Evolutionary conservation across 2,797 vertebrate genomes (phyloP).

Genomic region (Rhynchotus rufescens): DNA sequence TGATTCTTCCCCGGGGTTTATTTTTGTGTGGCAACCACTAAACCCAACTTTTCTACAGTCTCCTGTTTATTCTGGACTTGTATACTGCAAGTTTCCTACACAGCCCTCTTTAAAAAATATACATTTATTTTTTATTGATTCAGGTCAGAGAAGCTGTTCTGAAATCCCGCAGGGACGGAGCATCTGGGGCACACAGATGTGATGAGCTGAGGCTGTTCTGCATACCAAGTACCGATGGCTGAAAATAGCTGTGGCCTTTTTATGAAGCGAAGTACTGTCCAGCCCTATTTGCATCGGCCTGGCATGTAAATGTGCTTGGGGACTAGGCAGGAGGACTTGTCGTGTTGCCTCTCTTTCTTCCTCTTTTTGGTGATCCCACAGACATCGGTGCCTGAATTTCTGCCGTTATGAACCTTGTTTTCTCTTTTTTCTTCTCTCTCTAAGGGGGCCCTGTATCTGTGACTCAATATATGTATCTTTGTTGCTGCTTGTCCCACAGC

Average conservation of each 20-base stretch:
- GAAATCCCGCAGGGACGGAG: background rate
- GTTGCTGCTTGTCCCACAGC: background rate
- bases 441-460: background rate
- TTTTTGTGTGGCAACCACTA: background rate
- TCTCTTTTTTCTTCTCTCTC: background rate
- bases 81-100: background rate
- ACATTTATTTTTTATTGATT: constrained; percentile 5
- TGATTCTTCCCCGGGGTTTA: background rate
- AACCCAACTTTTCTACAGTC: background rate
- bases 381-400: background rate
- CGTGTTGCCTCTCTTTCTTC: background rate
- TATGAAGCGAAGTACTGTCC: constrained; percentile 5
- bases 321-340: background rate
- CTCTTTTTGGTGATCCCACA: background rate
- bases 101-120: background rate
- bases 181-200: constrained; percentile 3
- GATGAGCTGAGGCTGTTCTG: constrained; percentile 1
- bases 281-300: background rate
- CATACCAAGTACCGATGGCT: constrained; percentile 11
- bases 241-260: constrained; percentile 35
- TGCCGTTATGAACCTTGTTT: background rate
- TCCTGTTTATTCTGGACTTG: constrained; percentile 31
- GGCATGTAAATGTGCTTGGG: background rate
- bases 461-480: background rate
- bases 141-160: background rate